Base-by-base conservation (phyloP, 2,888 invertebrate genomes). In the Heteropelma amictum region DNA sequence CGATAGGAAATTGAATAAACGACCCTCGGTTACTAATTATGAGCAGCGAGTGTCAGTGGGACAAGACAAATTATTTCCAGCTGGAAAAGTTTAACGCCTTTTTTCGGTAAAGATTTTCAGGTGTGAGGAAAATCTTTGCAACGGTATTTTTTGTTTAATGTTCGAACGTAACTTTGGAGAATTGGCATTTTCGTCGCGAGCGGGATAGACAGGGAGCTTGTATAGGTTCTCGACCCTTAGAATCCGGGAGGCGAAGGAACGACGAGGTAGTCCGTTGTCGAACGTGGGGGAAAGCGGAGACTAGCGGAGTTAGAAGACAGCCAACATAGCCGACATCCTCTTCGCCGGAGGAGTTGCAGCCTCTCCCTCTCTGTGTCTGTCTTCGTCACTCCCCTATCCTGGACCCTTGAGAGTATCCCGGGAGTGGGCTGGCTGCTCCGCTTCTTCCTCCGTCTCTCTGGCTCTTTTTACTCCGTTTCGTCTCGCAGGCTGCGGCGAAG, bases 391-490 rank as follows among this genome's bases (percentile, higher is more conserved):
- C 71, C 51, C 73, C 77, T 56, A 47, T 56, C 47, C 69, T 72
- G 79, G 70, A 78, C 68, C 38, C 65, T 65, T 40, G 56, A 61
- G 63, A 64, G 58, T 65, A 72, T 72, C 65, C 76, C 72, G 67
- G 75, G 75, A 76, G 72, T 77, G 65, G 72, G 64, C 73, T 76
- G 69, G 77, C 60, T 72, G 61, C 49, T 53, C 60, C 28, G 58
- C 69, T 69, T 58, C 33, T 17, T 23, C 38, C 19, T 47, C 8
- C 54, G 7, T 5, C 21, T 14, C 40, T 17, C 38, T 49, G 35
- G 14, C 30, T 28, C 19, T 35, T 54, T 14, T 54, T 71, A 64
- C 54, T 64, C 74, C 28, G 67, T 47, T 71, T 67, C 75, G 51
- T 67, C 12, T 40, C 40, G 64, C 53, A 53, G 71, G 65, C 65